A percentile compares a stretch with the other conserved stretches of the same genome.
These are phyloP conservation scores for Acromyrmex heyeri DNA, from an alignment of 1,140 invertebrate genomes.

Conservation along the genomic window DNA sequence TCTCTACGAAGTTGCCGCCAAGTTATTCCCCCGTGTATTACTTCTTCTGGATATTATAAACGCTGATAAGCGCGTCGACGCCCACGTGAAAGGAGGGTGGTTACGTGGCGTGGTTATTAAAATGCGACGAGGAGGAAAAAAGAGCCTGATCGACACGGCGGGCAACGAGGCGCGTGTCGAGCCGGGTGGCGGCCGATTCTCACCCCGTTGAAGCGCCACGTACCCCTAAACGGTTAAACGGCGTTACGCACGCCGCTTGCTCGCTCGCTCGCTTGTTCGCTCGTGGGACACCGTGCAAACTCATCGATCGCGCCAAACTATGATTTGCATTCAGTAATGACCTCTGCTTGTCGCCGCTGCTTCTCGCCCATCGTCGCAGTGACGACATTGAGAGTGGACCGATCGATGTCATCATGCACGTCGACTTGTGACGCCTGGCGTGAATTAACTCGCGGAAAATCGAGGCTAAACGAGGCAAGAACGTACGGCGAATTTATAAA, in stretches of 20 bases:
- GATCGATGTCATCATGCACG: slow-evolving; percentile 50
- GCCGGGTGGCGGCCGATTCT: slow-evolving; percentile 74
- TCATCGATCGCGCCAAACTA: slow-evolving; percentile 78
- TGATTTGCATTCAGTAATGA: slow-evolving; percentile 84
- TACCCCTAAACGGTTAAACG: slow-evolving; percentile 79
- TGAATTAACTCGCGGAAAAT: slow-evolving; percentile 60
- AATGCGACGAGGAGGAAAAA: slow-evolving; percentile 76
- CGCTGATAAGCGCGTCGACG: slow-evolving; percentile 69
- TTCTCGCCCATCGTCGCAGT: slow-evolving; percentile 55
- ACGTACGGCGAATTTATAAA: slow-evolving; percentile 21
- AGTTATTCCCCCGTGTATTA: slow-evolving; percentile 54
- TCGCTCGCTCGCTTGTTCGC: slow-evolving; percentile 61
- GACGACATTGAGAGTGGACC: slow-evolving; percentile 71
- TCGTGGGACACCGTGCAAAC: slow-evolving; percentile 75
- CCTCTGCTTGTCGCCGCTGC: slow-evolving; percentile 55
- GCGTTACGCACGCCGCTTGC: slow-evolving; percentile 75
- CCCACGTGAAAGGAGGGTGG: slow-evolving; percentile 62
- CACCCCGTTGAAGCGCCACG: slow-evolving; percentile 73
- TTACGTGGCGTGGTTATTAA: slow-evolving; percentile 75
- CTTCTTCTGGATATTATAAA: slow-evolving; percentile 58
- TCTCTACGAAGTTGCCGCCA: slow-evolving; percentile 46
- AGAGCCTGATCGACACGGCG: slow-evolving; percentile 73
- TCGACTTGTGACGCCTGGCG: slow-evolving; percentile 29
- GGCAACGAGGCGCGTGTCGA: slow-evolving; percentile 81
- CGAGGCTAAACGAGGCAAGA: slow-evolving; percentile 1